These are phyloP conservation scores for Andrena praecox DNA, from an alignment of 2,888 invertebrate genomes.

Conservation along the genomic window DNA sequence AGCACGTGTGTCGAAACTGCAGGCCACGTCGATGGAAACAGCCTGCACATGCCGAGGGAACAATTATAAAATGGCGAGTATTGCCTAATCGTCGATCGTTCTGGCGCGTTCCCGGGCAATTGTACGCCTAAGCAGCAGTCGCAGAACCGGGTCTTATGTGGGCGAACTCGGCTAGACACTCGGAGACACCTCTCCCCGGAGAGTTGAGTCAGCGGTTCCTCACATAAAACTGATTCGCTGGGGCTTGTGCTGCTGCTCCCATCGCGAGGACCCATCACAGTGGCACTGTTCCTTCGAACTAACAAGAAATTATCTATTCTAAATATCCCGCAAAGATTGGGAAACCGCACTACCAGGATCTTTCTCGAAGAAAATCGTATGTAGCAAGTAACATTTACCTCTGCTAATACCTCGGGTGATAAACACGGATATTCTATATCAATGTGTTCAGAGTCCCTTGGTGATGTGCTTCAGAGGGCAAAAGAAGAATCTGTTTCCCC, in stretches of 20 bases:
- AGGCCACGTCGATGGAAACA: slow-evolving; percentile 42
- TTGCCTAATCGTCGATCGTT: slow-evolving; percentile 70
- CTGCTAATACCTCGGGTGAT: too few species aligned
- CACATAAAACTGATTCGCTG: slow-evolving; percentile 56
- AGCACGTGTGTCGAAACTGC: slow-evolving; percentile 45
- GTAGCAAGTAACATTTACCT: too few species aligned
- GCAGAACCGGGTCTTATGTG: slow-evolving; percentile 66
- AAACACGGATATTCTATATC: background rate
- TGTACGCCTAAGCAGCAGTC: slow-evolving; percentile 69
- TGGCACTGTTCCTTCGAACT: slow-evolving; percentile 31
- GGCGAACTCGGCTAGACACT: slow-evolving; percentile 75
- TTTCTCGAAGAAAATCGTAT: too few species aligned
- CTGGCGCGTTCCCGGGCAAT: slow-evolving; percentile 62
- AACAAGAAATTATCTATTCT: too few species aligned
- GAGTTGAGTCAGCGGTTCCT: slow-evolving; percentile 73
- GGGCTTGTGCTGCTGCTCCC: slow-evolving; percentile 24
- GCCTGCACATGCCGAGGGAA: slow-evolving; percentile 54
- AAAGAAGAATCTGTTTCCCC: background rate
- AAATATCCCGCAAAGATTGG: too few species aligned
- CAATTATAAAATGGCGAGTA: slow-evolving; percentile 72
- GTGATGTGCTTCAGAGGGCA: slow-evolving; percentile 5
- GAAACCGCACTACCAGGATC: too few species aligned
- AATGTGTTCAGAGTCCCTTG: slow-evolving; percentile 33
- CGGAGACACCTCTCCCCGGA: slow-evolving; percentile 64
- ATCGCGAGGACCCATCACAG: slow-evolving; percentile 28